Percentiles rank a stretch among this genome's conserved stretches.
These are phyloP conservation scores for Opisthocomus hoazin DNA, from an alignment of 2,113 vertebrate genomes.

Conservation along the genomic window DNA sequence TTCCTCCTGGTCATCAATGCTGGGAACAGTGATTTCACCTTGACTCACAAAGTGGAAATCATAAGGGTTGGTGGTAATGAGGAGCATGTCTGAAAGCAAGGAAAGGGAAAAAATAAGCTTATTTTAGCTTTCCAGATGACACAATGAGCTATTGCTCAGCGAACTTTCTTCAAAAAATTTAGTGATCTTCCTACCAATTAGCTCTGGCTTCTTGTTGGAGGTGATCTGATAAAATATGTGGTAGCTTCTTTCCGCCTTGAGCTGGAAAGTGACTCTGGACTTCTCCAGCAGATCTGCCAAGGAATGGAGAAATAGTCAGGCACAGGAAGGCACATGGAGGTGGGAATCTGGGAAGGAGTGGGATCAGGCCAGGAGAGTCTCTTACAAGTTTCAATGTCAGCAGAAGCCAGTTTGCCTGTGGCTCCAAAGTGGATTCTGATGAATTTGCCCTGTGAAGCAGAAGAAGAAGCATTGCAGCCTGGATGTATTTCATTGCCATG, in stretches of 20 bases:
- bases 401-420: conserved; percentile 90
- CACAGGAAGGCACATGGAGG: not conserved
- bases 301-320: not conserved
- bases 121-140: not conserved
- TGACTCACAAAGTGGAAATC: conserved; percentile 78
- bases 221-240: conserved; percentile 88
- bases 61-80: conserved; percentile 86
- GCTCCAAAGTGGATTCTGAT: conserved; percentile 88
- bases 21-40: conserved; percentile 81
- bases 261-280: conserved; percentile 83
- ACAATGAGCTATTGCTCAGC: not conserved
- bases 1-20: conserved; percentile 81
- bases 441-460: conserved; percentile 80
- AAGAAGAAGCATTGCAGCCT: not conserved
- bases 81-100: conserved; percentile 74
- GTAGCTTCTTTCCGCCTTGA: conserved; percentile 84
- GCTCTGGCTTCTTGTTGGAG: conserved; percentile 84
- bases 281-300: conserved; percentile 77
- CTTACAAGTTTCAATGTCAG: conserved; percentile 95
- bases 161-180: not conserved
- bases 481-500: not conserved
- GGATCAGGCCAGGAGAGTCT: not conserved
- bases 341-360: not conserved
- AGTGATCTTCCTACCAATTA: conserved; percentile 73
- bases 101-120: not conserved